Evolutionary conservation across 2,888 invertebrate species (phyloP), one percentile per base, ranked within the genome.

Genomic region (Taenaris catops): DNA sequence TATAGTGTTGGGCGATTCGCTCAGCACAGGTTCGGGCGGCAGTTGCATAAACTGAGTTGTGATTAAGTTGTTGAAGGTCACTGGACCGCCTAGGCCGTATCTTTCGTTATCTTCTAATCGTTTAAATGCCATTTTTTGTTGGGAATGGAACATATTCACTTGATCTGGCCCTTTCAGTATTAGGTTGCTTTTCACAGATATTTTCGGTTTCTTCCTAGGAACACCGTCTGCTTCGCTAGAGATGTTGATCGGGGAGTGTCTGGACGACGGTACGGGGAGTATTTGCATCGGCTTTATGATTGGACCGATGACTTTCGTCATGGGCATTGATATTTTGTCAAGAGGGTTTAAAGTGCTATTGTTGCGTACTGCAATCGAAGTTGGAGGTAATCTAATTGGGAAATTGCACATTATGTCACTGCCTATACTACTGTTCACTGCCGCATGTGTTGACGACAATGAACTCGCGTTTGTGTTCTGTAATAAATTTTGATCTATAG

Each of bases 121-220:
- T 38, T 74, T 71, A 25, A 86, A 86, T 1, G 84, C 86, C 83
- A 86, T 78, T 53, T 84, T 81, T 41, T 86, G 84, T 44, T 84
- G 86, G 1, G 83, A 81, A 57, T 87, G 81, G 42, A 87, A 87
- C 75, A 80, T 83, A 44, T 86, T 80, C 11, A 73, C 75, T 41
- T 83, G 80, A 49, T 87, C 86, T 0, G 87, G 87, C 0, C 87
- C 87, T 53, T 87, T 87, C 1, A 87, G 51, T 44, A 87, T 83
- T 19, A 87, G 52, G 48, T 87, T 87, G 46, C 87, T 87, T 54
- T 87, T 87, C 0, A 87, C 87, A 1, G 87, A 87, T 65, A 87
- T 87, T 49, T 87, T 87, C 0, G 87, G 79, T 35, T 87, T 87
- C 46, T 87, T 87, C 12, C 86, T 63, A 0, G 84, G 83, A 19